These are phyloP conservation scores for Diglossa cyanea DNA, from an alignment of 2,797 vertebrate species.

Conservation along the genomic window DNA sequence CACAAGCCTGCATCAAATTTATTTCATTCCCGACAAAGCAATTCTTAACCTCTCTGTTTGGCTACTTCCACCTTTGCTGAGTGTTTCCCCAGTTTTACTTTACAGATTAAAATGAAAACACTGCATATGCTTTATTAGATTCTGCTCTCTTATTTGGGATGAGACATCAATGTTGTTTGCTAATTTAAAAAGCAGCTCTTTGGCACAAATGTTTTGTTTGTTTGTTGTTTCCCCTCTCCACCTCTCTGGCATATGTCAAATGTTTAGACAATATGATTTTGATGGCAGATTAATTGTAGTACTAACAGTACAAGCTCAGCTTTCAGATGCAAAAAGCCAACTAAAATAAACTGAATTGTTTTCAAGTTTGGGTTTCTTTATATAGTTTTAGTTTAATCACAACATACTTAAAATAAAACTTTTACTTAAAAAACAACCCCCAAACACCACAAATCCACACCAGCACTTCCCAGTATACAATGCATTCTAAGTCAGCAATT, in stretches of 20 bases:
- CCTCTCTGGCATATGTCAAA: background rate
- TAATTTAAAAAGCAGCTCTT: slow-evolving; percentile 32
- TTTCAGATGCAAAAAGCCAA: slow-evolving; percentile 12
- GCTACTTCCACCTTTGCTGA: background rate
- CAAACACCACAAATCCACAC: background rate
- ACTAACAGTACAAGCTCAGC: background rate
- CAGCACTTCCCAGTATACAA: background rate
- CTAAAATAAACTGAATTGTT: background rate
- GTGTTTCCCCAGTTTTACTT: slow-evolving; percentile 3
- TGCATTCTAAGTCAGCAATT: background rate
- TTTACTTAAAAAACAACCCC: background rate
- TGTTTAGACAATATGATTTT: slow-evolving; percentile 16
- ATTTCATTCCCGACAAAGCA: background rate
- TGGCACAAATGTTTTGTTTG: slow-evolving; percentile 23
- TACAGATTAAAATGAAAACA: slow-evolving; percentile 49
- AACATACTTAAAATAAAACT: background rate
- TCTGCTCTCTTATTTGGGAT: slow-evolving; percentile 13
- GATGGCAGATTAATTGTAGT: slow-evolving; percentile 32
- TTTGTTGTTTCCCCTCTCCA: background rate
- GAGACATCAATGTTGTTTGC: slow-evolving; percentile 19
- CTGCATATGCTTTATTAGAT: slow-evolving; percentile 21
- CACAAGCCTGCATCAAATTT: background rate
- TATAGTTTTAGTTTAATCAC: background rate
- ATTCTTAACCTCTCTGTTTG: background rate
- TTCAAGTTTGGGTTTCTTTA: background rate